phyloP scores from a whole-genome alignment of 1,140 invertebrate genomes.

The Lordiphosa mommai region DNA sequence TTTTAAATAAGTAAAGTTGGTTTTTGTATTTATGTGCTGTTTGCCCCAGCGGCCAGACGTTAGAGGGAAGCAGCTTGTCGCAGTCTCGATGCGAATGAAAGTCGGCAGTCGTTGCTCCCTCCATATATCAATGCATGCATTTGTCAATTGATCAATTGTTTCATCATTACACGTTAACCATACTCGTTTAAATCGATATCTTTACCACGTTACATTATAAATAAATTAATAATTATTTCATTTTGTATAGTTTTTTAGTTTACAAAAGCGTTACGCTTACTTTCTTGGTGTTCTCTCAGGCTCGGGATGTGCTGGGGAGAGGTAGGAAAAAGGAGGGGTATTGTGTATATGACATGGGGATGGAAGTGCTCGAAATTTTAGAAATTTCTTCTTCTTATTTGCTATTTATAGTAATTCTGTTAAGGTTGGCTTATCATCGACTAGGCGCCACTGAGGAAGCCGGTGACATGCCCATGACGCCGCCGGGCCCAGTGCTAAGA shows the following conservation, averaged over 20 bases:
- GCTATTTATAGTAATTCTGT: conserved; percentile 21
- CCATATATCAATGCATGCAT: neutral
- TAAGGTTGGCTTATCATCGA: conserved; percentile 62
- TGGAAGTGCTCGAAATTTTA: conserved; percentile 49
- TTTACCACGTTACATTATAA: conserved; percentile 25
- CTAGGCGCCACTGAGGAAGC: conserved; percentile 54
- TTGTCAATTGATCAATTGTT: neutral
- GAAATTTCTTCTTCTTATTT: conserved; percentile 42
- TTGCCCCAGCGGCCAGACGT: conserved; percentile 23
- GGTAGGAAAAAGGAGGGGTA: conserved; percentile 15
- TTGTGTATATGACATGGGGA: conserved; percentile 25
- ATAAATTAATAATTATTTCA: conserved; percentile 36
- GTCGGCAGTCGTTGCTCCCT: conserved; percentile 18
- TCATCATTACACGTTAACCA: neutral
- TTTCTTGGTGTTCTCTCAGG: conserved; percentile 48
- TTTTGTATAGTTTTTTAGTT: conserved; percentile 33
- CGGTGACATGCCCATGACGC: conserved; percentile 56
- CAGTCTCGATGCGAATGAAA: conserved; percentile 28
- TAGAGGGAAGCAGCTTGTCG: conserved; percentile 6
- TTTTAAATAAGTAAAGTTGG: conserved; percentile 48
- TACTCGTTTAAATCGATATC: conserved; percentile 16
- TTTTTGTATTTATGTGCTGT: conserved; percentile 43
- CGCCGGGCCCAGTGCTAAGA: conserved; percentile 39
- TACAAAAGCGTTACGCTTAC: conserved; percentile 63
- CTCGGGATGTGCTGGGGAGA: conserved; percentile 20